Percentiles rank a stretch among this genome's conserved stretches.
These are phyloP conservation scores for Phasia obesa DNA, from an alignment of 2,888 invertebrate genomes.

Conservation along the genomic window DNA sequence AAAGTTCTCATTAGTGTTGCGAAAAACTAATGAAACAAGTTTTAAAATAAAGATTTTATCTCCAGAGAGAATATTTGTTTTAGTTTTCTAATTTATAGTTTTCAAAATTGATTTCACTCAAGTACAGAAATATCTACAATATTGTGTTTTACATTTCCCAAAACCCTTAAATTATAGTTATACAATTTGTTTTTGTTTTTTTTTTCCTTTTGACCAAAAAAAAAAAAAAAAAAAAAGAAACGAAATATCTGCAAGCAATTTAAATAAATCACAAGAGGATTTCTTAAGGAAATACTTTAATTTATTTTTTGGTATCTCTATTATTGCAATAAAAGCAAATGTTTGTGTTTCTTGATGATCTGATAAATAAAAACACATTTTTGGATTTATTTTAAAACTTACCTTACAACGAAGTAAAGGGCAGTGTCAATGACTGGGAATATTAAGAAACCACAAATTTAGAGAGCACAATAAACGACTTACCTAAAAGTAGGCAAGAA, in stretches of 20 bases:
- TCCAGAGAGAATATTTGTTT: no score
- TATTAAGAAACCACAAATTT: neutral
- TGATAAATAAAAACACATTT: neutral
- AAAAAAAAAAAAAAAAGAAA: no score
- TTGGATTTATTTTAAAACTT: conserved; percentile 30
- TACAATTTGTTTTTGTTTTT: neutral
- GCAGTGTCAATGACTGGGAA: conserved; percentile 4
- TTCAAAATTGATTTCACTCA: no score
- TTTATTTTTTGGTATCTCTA: neutral
- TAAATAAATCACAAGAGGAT: conserved; percentile 31
- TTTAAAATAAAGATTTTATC: no score
- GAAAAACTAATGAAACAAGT: no score
- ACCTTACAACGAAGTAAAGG: conserved; percentile 16
- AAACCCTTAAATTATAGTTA: no score
- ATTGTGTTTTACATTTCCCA: no score
- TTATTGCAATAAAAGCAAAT: neutral
- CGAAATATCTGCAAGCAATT: conserved; percentile 7
- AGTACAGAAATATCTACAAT: no score
- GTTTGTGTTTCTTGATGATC: conserved; percentile 19
- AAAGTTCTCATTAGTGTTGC: no score
- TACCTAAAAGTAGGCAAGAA: conserved; percentile 50
- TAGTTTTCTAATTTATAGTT: no score
- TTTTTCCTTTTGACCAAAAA: no score
- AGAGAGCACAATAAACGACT: conserved; percentile 22
- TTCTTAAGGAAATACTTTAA: conserved; percentile 14